Conservation (phyloP, 2,113 vertebrate species). For the Promerops cafer region DNA sequence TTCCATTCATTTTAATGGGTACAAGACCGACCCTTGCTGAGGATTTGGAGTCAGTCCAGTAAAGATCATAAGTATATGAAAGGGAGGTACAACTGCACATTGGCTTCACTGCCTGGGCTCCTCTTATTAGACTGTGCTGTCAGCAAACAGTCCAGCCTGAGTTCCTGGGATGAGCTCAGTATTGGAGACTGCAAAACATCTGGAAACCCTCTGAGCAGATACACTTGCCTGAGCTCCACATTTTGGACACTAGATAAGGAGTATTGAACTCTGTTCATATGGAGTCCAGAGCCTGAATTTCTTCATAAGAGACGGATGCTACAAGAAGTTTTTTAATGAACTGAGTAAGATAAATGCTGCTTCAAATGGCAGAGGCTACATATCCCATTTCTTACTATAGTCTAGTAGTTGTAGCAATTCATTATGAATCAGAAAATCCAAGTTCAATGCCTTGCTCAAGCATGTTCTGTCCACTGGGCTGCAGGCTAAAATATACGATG, state of each 20-base stretch:
- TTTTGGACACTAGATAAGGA: background rate
- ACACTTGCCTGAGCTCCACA: background rate
- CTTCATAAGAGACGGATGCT: background rate
- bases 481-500: background rate
- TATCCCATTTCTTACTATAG: background rate
- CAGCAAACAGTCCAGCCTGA: background rate
- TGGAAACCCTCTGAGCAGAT: background rate
- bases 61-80: background rate
- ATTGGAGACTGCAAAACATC: background rate
- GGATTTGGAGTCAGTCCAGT: slow-evolving; percentile 5
- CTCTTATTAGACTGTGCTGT: background rate
- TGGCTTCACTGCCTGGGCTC: background rate
- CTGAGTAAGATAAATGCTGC: background rate
- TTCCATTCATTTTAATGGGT: slow-evolving; percentile 38
- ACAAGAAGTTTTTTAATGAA: background rate
- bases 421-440: background rate
- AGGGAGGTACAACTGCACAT: background rate
- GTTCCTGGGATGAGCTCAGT: accelerated
- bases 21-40: background rate
- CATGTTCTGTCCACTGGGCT: background rate
- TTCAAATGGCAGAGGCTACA: background rate
- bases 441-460: background rate
- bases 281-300: background rate
- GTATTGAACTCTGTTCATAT: background rate
- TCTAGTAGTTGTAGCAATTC: background rate